Evolutionary conservation across 2,113 vertebrate species (phyloP).

Genomic region (Rynchops niger): DNA sequence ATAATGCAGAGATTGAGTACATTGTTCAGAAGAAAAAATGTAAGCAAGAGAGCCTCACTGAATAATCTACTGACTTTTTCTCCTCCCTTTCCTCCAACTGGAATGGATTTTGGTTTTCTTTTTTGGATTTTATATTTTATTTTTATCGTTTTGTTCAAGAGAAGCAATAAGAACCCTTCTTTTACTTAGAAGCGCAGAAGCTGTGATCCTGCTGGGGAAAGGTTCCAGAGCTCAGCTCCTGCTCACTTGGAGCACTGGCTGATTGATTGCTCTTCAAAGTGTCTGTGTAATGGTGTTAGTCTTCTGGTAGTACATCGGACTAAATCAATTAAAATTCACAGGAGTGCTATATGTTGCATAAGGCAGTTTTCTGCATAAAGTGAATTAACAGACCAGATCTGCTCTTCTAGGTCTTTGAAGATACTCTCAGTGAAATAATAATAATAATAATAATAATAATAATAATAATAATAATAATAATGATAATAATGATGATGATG

Average conservation of each 20-base stretch:
- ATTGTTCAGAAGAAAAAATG: neutral
- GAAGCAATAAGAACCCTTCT: neutral
- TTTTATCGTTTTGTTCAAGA: neutral
- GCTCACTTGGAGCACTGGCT: neutral
- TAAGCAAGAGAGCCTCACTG: neutral
- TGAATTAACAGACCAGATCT: neutral
- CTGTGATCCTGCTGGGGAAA: neutral
- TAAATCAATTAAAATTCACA: conserved; percentile 55
- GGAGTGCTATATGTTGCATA: neutral
- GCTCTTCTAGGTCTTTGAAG: neutral
- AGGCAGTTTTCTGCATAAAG: neutral
- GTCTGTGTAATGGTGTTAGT: neutral
- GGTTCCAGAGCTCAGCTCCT: neutral
- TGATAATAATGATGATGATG: neutral
- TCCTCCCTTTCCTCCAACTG: neutral
- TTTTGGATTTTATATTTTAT: neutral
- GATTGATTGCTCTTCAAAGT: conserved; percentile 42
- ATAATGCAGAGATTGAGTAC: conserved; percentile 30
- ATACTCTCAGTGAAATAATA: neutral
- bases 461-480: neutral
- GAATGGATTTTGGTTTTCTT: neutral
- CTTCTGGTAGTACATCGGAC: neutral
- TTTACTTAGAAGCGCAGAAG: neutral
- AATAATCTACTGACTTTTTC: neutral
- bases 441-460: neutral